A percentile compares a stretch with the other conserved stretches of the same genome.
Conservation (phyloP, 2,797 vertebrate species). For the Myotis planiceps region DNA sequence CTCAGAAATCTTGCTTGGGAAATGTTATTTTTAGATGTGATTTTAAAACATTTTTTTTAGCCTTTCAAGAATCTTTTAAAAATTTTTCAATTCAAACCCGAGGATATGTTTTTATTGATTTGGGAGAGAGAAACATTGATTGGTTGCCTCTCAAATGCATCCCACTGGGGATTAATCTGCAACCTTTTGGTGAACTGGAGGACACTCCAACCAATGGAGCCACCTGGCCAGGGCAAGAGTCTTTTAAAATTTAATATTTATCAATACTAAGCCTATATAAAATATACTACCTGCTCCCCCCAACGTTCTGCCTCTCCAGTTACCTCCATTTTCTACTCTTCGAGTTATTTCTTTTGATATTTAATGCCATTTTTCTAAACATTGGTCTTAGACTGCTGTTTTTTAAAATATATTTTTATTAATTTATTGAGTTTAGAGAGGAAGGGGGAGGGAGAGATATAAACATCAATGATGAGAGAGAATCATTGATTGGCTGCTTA, state of each 20-base stretch:
- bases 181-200: neutral
- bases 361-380: neutral
- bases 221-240: neutral
- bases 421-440: no score
- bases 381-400: neutral
- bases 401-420: neutral
- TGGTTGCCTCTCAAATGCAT: neutral
- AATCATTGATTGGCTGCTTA: no score
- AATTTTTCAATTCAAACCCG: neutral
- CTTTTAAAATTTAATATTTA: constrained; percentile 34
- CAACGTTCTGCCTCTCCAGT: neutral
- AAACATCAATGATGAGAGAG: no score
- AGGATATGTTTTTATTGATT: neutral
- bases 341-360: neutral
- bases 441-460: no score
- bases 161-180: neutral
- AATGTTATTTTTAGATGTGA: neutral
- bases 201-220: neutral
- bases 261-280: neutral
- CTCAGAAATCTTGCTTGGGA: neutral
- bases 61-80: neutral
- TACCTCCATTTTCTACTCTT: neutral
- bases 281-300: neutral
- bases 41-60: neutral
- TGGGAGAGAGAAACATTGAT: neutral